Conservation (phyloP, 2,888 invertebrate species). For the Thereva nobilitata region DNA sequence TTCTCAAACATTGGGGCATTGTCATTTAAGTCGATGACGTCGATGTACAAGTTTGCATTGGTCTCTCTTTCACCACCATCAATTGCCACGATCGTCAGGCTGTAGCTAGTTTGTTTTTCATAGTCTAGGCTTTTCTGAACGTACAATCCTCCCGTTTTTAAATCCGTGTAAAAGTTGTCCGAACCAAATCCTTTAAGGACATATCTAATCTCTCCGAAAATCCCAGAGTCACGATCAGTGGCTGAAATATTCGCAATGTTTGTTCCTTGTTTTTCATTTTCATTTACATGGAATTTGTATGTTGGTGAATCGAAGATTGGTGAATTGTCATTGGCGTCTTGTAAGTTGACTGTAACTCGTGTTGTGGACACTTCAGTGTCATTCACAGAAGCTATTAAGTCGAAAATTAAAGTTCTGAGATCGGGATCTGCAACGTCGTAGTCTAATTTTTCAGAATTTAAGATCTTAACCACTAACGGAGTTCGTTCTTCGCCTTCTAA, state of each 20-base stretch:
- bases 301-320: conserved; percentile 69
- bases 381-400: conserved; percentile 66
- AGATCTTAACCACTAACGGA: conserved; percentile 73
- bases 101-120: conserved; percentile 79
- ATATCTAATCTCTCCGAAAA: conserved; percentile 73
- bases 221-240: conserved; percentile 72
- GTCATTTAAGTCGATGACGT: conserved; percentile 76
- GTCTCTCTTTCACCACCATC: conserved; percentile 79
- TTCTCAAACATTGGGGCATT: conserved; percentile 74
- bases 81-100: conserved; percentile 76
- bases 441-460: conserved; percentile 68
- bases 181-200: conserved; percentile 78
- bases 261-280: conserved; percentile 66
- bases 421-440: conserved; percentile 69
- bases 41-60: conserved; percentile 71
- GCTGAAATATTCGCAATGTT: conserved; percentile 70
- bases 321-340: conserved; percentile 80
- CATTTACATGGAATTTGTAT: conserved; percentile 69
- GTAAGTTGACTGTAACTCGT: conserved; percentile 66
- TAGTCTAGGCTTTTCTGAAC: conserved; percentile 72
- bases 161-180: conserved; percentile 73
- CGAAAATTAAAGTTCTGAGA: conserved; percentile 67
- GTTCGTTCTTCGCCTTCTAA: conserved; percentile 72
- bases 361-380: conserved; percentile 64
- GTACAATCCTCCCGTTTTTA: conserved; percentile 68